phyloP scores from a whole-genome alignment of 1,140 invertebrate genomes.

The Trachelipus rathkii region DNA sequence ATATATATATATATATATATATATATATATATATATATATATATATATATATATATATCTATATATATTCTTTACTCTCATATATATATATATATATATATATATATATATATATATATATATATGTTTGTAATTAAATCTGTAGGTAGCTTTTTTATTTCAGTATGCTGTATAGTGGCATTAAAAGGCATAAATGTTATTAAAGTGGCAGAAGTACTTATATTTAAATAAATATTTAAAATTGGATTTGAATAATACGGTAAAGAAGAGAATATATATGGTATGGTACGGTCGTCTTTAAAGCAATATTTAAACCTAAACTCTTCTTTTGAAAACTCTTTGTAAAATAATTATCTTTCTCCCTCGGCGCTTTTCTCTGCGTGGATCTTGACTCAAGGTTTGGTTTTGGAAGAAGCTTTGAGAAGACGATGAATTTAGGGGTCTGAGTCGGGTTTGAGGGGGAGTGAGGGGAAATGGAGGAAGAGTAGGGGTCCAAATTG shows the following conservation, averaged over 20 bases:
- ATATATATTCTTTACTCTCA: too few relatives aligned
- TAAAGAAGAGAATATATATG: background rate
- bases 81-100: conserved; percentile 12
- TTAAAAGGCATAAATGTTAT: too few relatives aligned
- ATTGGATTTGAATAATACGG: background rate
- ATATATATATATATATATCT: background rate
- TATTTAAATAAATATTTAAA: background rate
- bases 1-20: background rate
- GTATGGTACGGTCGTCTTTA: conserved; percentile 3
- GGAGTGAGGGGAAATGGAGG: background rate
- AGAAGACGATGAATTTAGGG: conserved; percentile 3
- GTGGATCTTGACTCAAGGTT: conserved; percentile 3
- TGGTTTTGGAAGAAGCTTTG: background rate
- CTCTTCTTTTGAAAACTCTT: conserved; percentile 1
- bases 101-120: background rate
- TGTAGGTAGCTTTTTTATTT: too few relatives aligned
- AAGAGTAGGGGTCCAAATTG: too few relatives aligned
- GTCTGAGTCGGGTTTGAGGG: background rate
- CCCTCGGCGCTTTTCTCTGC: conserved; percentile 6
- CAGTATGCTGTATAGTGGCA: too few relatives aligned
- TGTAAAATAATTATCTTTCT: conserved; percentile 14
- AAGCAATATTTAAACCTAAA: conserved; percentile 10
- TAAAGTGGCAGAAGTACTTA: background rate
- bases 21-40: conserved; percentile 4
- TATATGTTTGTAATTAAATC: too few relatives aligned